Base-by-base conservation (phyloP, 2,797 vertebrate species). In the Rachycentron canadum region DNA sequence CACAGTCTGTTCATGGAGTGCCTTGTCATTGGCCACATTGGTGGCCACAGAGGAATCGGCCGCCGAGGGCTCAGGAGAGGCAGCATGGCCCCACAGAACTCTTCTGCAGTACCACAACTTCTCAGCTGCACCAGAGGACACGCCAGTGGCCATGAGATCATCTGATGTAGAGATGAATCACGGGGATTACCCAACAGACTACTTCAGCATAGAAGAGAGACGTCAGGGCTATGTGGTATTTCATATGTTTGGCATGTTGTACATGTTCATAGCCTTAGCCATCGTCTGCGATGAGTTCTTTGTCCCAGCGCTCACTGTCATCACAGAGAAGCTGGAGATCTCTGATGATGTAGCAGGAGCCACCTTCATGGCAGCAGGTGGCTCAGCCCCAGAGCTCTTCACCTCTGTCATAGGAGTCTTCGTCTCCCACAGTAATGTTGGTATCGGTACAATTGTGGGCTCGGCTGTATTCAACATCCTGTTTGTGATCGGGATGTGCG, bases 401-500 rank as follows among this genome's bases (percentile, higher is more conserved):
- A 99, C 98, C 6, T 99, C 98, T 60, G 95, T 99, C 83, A 99
- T 99, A 49, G 98, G 98, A 59, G 97, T 99, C 52, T 99, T 99
- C 83, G 82, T 99, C 87, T 97, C 98, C 41, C 98, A 97, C 90
- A 99, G 98, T 85, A 99, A 99, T 1, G 97, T 99, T 17, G 98
- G 98, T 71, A 99, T 99, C 43, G 97, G 98, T 62, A 99, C 98
- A 61, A 99, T 99, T 2, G 98, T 99, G 89, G 98, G 98, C 74
- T 99, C 98, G 0, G 98, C 98, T 0, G 98, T 99, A 79, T 99
- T 99, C 95, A 99, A 99, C 91, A 99, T 99, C 93, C 94, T 99
- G 67, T 99, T 99, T 75, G 98, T 99, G 83, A 99, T 99, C 58
- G 98, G 98, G 83, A 99, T 99, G 98, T 99, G 98, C 73, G 98